Evolutionary conservation across 1,140 invertebrate genomes (phyloP).

Genomic region (Scylla paramamosain): DNA sequence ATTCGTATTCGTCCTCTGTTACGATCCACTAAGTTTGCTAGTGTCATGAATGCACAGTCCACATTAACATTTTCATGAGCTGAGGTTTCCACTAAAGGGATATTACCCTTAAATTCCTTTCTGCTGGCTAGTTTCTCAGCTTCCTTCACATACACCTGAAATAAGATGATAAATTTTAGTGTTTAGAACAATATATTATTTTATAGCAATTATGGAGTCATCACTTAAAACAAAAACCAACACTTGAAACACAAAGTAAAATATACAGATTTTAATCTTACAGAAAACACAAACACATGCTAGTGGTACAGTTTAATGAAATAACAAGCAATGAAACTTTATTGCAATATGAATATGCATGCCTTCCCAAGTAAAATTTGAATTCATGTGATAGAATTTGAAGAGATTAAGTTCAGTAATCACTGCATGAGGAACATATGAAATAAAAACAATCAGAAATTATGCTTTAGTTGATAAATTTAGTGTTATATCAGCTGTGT

Average conservation of each 20-base stretch:
- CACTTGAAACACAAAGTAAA: not conserved
- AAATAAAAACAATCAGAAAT: no score
- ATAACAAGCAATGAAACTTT: no score
- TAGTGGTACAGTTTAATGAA: no score
- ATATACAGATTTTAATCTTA: no score
- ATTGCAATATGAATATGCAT: no score
- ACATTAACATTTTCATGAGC: constrained; percentile 98
- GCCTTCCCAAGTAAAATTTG: no score
- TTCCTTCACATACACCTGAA: constrained; percentile 88
- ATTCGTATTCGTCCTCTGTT: constrained; percentile 86
- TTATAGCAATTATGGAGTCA: not conserved
- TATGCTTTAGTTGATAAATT: no score
- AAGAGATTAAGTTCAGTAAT: no score
- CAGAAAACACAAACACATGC: no score
- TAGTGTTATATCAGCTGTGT: no score
- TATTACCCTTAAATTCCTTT: constrained; percentile 87
- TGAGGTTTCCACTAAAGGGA: constrained; percentile 96
- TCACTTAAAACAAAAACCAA: not conserved
- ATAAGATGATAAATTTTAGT: not conserved
- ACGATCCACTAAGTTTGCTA: constrained; percentile 95
- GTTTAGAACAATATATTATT: not conserved
- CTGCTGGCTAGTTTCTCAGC: constrained; percentile 92
- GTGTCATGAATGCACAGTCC: constrained; percentile 93
- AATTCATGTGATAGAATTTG: no score
- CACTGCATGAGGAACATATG: no score